Evolutionary conservation across 1,140 invertebrate genomes (phyloP), one percentile per base, ranked within the genome.

Genomic region (Tenebrio molitor): DNA sequence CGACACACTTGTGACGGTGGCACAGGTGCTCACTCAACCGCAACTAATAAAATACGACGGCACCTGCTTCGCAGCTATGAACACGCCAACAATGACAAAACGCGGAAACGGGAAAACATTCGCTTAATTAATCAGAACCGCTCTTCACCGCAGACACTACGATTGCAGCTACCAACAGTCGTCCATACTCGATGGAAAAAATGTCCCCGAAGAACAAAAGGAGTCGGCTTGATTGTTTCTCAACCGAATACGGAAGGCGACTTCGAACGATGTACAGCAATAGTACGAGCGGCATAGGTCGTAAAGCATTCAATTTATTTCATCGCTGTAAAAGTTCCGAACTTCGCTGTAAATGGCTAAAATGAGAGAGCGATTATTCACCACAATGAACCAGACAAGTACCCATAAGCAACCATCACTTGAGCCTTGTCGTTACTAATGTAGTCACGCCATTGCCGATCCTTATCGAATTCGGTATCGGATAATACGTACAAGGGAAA

Each of bases 1-100:
- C 50, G 50, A 58, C 50, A 58, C 50, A 58, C 50, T 58, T 58
- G 10, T 58, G 50, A 58, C 50, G 29, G 64, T 66, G 36, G 64
- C 42, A 44, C 42, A 44, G 64, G 42, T 66, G 23, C 17, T 41
- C 42, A 15, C 8, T 41, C 64, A 42, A 66, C 36, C 34, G 17
- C 19, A 21, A 10, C 64, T 25, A 42, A 66, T 66, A 42, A 44
- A 66, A 66, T 25, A 66, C 17, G 64, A 66, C 36, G 44, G 12
- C 36, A 66, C 64, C 64, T 66, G 64, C 12, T 44, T 21, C n/a
- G 29, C 10, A 17, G 34, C 39, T n/a, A 39, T 39, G 36, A 39
- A 39, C 36, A 39, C 36, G 4, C 36, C 36, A 39, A 39, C 36
- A 39, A 8, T 39, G 36, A 39, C 36, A 39, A 39, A 39, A 39